Percentiles rank a stretch among this genome's conserved stretches.
phyloP scores from a whole-genome alignment of 2,888 invertebrate species.

The Campoplex nolae region DNA sequence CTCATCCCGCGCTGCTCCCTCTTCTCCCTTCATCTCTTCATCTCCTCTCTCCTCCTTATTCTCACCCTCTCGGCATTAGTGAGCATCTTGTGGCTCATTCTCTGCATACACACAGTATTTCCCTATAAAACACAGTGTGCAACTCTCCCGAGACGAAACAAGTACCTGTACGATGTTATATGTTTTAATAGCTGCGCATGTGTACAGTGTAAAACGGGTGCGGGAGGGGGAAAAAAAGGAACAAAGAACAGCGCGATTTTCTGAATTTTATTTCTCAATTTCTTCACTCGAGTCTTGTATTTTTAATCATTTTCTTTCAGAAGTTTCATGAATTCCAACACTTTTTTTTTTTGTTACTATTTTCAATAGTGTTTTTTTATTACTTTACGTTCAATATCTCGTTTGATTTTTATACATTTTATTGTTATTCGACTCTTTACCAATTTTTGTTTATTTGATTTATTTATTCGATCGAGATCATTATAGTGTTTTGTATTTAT shows the following conservation, averaged over 20 bases:
- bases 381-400: background rate
- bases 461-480: too few relatives aligned
- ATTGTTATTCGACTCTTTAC: too few relatives aligned
- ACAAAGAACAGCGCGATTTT: background rate
- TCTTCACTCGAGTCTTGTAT: background rate
- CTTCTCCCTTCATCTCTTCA: background rate
- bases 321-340: background rate
- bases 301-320: background rate
- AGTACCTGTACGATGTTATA: conserved; percentile 20
- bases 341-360: background rate
- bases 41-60: conserved; percentile 26
- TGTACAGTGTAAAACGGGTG: background rate
- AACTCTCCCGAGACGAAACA: conserved; percentile 44
- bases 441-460: too few relatives aligned
- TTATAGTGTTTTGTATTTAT: background rate
- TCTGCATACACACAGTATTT: conserved; percentile 33
- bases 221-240: background rate
- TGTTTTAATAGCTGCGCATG: conserved; percentile 47
- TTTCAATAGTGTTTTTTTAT: background rate
- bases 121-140: conserved; percentile 33
- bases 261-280: background rate
- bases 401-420: background rate
- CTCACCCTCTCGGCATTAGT: conserved; percentile 64
- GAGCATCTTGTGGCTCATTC: conserved; percentile 60
- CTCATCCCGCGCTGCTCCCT: background rate